Percentiles rank a stretch among this genome's conserved stretches.
These are phyloP conservation scores for Alectoris magna DNA, from an alignment of 2,797 vertebrate species.

Conservation along the genomic window DNA sequence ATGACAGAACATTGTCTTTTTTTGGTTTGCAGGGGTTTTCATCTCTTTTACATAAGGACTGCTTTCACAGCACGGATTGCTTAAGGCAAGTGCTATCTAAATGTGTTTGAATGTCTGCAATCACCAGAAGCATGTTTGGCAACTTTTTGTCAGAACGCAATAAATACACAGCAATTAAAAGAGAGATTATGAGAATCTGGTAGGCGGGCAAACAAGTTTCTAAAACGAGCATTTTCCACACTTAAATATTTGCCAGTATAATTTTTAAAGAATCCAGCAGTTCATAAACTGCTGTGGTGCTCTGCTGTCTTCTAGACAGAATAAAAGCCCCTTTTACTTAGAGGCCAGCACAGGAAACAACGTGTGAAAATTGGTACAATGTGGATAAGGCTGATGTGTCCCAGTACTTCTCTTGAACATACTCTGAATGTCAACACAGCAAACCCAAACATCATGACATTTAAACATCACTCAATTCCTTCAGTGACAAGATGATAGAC, in stretches of 20 bases:
- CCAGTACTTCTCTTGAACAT: neutral
- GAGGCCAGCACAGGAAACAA: neutral
- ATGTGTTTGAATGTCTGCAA: slow-evolving; percentile 64
- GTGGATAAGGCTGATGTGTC: neutral
- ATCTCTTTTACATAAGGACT: slow-evolving; percentile 54
- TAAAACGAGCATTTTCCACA: slow-evolving; percentile 43
- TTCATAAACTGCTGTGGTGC: neutral
- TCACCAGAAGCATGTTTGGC: slow-evolving; percentile 67
- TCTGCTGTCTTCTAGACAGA: neutral
- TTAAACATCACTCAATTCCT: slow-evolving; percentile 24
- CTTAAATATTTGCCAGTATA: slow-evolving; percentile 48
- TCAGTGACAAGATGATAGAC: neutral
- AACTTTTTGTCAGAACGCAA: slow-evolving; percentile 70
- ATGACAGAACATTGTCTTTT: slow-evolving; percentile 60
- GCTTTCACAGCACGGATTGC: slow-evolving; percentile 56
- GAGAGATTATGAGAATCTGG: slow-evolving; percentile 13
- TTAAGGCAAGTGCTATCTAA: slow-evolving; percentile 53
- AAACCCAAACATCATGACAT: neutral
- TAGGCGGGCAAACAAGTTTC: slow-evolving; percentile 24
- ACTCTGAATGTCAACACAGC: slow-evolving; percentile 23
- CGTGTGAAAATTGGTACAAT: neutral
- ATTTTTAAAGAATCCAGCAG: slow-evolving; percentile 26
- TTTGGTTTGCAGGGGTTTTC: slow-evolving; percentile 49
- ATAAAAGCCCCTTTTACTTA: neutral
- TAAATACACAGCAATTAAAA: slow-evolving; percentile 58